phyloP scores from a whole-genome alignment of 2,888 invertebrate genomes.

The Drosophila niveifrons region DNA sequence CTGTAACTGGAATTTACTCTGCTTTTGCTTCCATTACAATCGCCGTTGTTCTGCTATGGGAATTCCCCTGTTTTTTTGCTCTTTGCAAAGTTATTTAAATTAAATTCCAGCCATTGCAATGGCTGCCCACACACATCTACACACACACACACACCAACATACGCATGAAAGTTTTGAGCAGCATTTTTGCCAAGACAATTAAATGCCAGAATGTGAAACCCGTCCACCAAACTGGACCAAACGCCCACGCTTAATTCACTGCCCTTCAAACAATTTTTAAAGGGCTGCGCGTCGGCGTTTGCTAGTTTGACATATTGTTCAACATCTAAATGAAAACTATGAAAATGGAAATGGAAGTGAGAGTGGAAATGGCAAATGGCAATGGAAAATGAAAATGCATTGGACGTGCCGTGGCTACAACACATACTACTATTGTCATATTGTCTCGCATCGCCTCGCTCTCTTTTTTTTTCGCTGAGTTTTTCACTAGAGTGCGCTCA shows the following conservation, averaged over 20 bases:
- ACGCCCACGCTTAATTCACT: conserved; percentile 3
- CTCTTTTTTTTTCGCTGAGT: conserved; percentile 19
- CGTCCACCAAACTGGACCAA: conserved; percentile 4
- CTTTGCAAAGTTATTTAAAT: conserved; percentile 75
- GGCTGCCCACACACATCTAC: conserved; percentile 28
- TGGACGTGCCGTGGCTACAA: conserved; percentile 1
- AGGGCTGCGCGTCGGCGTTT: conserved; percentile 13
- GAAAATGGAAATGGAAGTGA: conserved; percentile 31
- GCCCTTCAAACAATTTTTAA: conserved; percentile 19
- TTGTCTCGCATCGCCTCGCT: conserved; percentile 5
- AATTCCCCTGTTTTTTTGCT: conserved; percentile 20
- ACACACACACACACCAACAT: conserved; percentile 3
- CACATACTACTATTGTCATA: conserved; percentile 14
- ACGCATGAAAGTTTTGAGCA: conserved; percentile 52
- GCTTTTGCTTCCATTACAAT: conserved; percentile 33
- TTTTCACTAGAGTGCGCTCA: conserved; percentile 30
- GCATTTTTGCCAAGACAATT: conserved; percentile 66
- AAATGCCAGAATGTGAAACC: conserved; percentile 64
- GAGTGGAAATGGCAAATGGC: conserved; percentile 20
- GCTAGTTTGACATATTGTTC: conserved; percentile 47
- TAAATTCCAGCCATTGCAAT: conserved; percentile 65
- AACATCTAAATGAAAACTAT: conserved; percentile 29
- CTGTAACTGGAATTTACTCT: conserved; percentile 42
- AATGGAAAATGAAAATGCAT: conserved; percentile 34
- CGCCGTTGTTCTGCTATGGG: conserved; percentile 23